Conservation (phyloP, 2,113 vertebrate genomes). For the Symphodus melops region DNA sequence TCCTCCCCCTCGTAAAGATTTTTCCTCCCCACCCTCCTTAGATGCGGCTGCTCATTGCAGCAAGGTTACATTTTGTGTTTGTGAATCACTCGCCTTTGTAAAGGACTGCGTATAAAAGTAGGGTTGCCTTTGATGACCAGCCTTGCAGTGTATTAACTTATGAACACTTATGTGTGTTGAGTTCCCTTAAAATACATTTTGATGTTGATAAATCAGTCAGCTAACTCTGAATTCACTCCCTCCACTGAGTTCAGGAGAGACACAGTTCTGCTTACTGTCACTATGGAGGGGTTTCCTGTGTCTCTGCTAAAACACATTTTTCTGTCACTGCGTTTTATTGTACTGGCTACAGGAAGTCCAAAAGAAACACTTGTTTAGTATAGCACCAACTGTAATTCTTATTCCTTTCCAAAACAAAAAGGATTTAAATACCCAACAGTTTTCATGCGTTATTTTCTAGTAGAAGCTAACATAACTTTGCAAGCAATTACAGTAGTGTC, state of each 20-base stretch:
- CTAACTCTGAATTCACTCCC: constrained; percentile 5
- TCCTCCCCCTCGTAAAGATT: constrained; percentile 27
- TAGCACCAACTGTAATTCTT: too few relatives aligned
- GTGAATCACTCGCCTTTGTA: constrained; percentile 37
- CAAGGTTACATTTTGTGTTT: constrained; percentile 39
- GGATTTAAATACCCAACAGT: too few relatives aligned
- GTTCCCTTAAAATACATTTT: constrained; percentile 11
- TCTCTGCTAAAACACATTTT: constrained; percentile 19
- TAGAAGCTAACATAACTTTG: too few relatives aligned
- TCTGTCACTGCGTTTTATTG: background rate
- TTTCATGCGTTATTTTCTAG: too few relatives aligned
- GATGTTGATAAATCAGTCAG: constrained; percentile 6
- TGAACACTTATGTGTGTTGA: constrained; percentile 10
- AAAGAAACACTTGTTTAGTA: background rate
- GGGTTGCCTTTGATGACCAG: constrained; percentile 5
- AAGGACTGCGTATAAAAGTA: constrained; percentile 9
- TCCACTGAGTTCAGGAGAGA: constrained; percentile 5
- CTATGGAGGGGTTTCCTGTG: constrained; percentile 57
- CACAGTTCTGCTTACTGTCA: constrained; percentile 3
- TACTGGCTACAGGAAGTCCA: background rate
- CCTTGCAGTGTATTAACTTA: constrained; percentile 13
- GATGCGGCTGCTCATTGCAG: constrained; percentile 1
- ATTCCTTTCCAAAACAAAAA: too few relatives aligned
- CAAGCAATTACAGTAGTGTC: too few relatives aligned
- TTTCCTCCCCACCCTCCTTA: constrained; percentile 1